These are phyloP conservation scores for Paralichthys olivaceus DNA, from an alignment of 2,113 vertebrate genomes.

Conservation along the genomic window DNA sequence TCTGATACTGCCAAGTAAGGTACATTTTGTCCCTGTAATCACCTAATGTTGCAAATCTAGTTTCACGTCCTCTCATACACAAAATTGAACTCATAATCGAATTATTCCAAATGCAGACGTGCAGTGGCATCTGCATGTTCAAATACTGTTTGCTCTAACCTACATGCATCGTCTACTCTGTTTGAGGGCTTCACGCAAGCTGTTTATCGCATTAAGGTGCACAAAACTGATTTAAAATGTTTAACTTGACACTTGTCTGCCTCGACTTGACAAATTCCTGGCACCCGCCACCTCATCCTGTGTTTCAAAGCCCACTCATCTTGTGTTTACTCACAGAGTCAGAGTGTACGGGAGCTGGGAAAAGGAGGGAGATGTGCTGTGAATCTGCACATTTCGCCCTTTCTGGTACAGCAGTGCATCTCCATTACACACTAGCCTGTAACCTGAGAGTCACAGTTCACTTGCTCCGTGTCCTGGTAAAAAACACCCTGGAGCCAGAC, in stretches of 20 bases:
- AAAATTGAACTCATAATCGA: slow-evolving; percentile 4
- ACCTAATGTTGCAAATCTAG: slow-evolving; percentile 5
- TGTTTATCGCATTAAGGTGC: slow-evolving; percentile 19
- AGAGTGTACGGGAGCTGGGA: not conserved
- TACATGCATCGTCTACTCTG: slow-evolving; percentile 8
- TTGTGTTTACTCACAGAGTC: not conserved
- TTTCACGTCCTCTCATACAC: not conserved
- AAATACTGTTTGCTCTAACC: slow-evolving; percentile 8
- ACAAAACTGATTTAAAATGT: slow-evolving; percentile 18
- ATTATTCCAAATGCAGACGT: slow-evolving; percentile 11
- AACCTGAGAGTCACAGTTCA: slow-evolving; percentile 14
- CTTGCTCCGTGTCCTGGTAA: not conserved
- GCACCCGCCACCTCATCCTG: not conserved
- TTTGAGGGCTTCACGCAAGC: slow-evolving; percentile 10
- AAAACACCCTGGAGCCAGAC: slow-evolving; percentile 26
- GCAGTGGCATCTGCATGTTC: not conserved
- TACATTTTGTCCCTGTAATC: slow-evolving; percentile 15
- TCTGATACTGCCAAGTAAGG: not conserved
- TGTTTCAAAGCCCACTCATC: slow-evolving; percentile 8
- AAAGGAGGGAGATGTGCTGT: not conserved
- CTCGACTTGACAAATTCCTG: slow-evolving; percentile 21
- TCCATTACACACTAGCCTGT: slow-evolving; percentile 12
- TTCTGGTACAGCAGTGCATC: not conserved
- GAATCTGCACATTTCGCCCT: not conserved
- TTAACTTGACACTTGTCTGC: slow-evolving; percentile 18